A percentile compares a stretch with the other conserved stretches of the same genome.
These are phyloP conservation scores for Peribatodes rhomboidaria DNA, from an alignment of 2,888 invertebrate genomes.

Conservation along the genomic window DNA sequence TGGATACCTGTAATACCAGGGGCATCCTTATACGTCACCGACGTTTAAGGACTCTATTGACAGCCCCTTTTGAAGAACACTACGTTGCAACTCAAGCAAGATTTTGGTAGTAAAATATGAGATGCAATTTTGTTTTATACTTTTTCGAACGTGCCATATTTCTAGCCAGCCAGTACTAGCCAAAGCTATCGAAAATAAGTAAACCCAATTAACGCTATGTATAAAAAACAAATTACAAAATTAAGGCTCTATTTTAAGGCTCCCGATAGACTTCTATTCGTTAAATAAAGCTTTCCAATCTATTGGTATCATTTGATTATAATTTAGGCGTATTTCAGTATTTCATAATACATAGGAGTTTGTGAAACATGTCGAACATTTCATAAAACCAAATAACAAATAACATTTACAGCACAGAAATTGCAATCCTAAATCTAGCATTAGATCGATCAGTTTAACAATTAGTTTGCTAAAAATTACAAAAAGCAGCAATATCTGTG, in stretches of 20 bases:
- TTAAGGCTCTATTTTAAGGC: conserved; percentile 63
- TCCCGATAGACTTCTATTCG: conserved; percentile 51
- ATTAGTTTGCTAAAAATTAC: conserved; percentile 18
- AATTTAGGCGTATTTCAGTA: conserved; percentile 52
- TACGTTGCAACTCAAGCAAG: no score
- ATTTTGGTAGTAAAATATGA: no score
- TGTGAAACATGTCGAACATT: conserved; percentile 19
- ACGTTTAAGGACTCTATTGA: no score
- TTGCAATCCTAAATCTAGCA: conserved; percentile 8
- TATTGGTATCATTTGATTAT: conserved; percentile 58
- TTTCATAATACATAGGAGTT: conserved; percentile 37
- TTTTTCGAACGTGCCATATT: conserved; percentile 14
- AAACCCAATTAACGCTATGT: conserved; percentile 50
- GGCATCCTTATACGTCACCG: no score
- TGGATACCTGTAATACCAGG: no score
- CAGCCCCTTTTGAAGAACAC: no score
- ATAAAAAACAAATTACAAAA: conserved; percentile 50
- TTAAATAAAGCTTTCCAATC: conserved; percentile 67
- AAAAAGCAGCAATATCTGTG: conserved; percentile 18
- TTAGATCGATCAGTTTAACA: conserved; percentile 13
- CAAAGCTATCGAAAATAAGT: conserved; percentile 69
- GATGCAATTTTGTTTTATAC: no score
- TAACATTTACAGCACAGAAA: conserved; percentile 9
- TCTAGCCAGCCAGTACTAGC: not conserved
- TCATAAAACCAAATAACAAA: not conserved